phyloP scores from a whole-genome alignment of 30 jellyfish, hydroid and myxozoan genomes.

The Aurelia aurita complex sp. Pacific region DNA sequence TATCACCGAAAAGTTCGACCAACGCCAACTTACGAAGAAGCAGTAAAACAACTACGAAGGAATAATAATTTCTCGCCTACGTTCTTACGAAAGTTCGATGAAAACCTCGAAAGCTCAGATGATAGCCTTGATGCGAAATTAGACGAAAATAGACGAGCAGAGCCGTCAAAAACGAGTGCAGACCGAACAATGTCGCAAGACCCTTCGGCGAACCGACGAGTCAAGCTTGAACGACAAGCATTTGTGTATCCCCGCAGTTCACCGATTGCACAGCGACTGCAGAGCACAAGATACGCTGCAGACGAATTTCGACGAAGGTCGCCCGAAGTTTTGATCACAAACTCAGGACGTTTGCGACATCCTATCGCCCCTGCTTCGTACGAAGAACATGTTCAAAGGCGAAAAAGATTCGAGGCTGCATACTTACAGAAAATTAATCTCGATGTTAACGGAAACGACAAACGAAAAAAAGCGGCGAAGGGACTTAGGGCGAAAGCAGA shows the following conservation, averaged over 20 bases:
- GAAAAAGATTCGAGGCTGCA: slow-evolving; percentile 69
- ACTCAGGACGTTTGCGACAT: slow-evolving; percentile 77
- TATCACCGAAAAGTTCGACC: slow-evolving; percentile 70
- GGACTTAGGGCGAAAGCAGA: not conserved
- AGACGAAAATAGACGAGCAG: slow-evolving; percentile 5
- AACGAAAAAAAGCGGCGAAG: not conserved
- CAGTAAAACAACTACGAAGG: slow-evolving; percentile 41
- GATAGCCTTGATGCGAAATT: slow-evolving; percentile 39
- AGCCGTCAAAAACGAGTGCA: not conserved
- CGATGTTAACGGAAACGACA: slow-evolving; percentile 10
- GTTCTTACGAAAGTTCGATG: slow-evolving; percentile 16
- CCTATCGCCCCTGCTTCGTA: slow-evolving; percentile 89
- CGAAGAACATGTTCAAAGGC: slow-evolving; percentile 87
- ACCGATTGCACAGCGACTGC: slow-evolving; percentile 45
- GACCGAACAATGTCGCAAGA: not conserved
- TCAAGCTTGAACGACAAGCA: slow-evolving; percentile 34
- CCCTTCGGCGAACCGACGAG: not conserved
- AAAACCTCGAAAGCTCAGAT: slow-evolving; percentile 28
- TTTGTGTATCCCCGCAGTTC: slow-evolving; percentile 10
- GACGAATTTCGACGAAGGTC: slow-evolving; percentile 38
- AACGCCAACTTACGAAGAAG: slow-evolving; percentile 76
- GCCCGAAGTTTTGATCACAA: slow-evolving; percentile 59
- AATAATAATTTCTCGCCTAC: slow-evolving; percentile 39
- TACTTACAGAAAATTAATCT: slow-evolving; percentile 43
- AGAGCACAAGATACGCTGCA: slow-evolving; percentile 26